A percentile compares a stretch with the other conserved stretches of the same genome.
These are phyloP conservation scores for Platynereis dumerilii DNA, from an alignment of 2,888 invertebrate genomes.

Conservation along the genomic window DNA sequence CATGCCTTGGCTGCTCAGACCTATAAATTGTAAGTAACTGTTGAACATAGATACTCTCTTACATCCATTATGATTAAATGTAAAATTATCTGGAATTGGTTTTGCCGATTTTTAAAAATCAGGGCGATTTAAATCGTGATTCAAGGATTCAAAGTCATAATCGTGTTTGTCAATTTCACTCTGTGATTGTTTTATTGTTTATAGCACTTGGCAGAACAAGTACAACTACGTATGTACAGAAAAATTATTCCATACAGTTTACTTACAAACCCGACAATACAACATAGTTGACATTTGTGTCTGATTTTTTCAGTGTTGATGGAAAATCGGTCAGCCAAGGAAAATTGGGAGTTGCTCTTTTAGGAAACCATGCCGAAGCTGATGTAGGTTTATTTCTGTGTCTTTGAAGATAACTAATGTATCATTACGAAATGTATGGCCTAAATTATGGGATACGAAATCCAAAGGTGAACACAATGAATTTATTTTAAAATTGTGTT, in stretches of 20 bases:
- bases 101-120: too few species aligned
- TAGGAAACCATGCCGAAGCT: constrained; percentile 46
- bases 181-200: too few species aligned
- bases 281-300: neutral
- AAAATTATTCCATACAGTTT: neutral
- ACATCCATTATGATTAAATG: neutral
- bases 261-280: neutral
- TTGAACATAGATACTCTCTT: too few species aligned
- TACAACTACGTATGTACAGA: neutral
- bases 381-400: constrained; percentile 42
- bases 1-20: constrained; percentile 54
- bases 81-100: neutral
- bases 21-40: constrained; percentile 59
- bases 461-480: neutral
- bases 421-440: too few species aligned
- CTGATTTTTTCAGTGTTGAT: constrained; percentile 47
- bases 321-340: constrained; percentile 57
- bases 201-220: too few species aligned
- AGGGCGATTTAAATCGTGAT: too few species aligned
- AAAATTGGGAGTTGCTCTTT: constrained; percentile 57
- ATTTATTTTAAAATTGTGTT: neutral
- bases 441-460: too few species aligned
- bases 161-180: too few species aligned
- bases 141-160: too few species aligned
- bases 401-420: too few species aligned